Evolutionary conservation across 2,113 vertebrate genomes (phyloP).

Genomic region (Formicarius rufipectus): DNA sequence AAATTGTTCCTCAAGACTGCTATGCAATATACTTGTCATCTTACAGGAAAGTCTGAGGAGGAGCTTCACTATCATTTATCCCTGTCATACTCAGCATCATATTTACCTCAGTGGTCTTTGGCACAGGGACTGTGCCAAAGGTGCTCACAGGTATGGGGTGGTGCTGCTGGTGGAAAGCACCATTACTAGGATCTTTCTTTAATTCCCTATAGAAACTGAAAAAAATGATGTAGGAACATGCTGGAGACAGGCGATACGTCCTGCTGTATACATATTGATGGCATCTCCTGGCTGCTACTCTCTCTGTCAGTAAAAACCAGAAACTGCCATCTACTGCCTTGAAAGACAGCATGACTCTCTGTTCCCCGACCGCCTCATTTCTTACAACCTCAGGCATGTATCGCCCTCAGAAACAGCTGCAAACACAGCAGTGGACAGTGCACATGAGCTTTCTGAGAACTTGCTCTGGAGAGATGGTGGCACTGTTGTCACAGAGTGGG

Average conservation of each 20-base stretch:
- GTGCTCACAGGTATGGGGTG: not conserved
- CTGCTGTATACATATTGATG: not conserved
- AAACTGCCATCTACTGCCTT: not conserved
- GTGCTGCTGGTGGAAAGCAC: not conserved
- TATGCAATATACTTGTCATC: not conserved
- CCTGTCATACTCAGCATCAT: rapidly evolving
- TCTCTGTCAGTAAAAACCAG: not conserved
- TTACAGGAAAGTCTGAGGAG: not conserved
- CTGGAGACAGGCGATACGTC: not conserved
- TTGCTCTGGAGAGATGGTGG: not conserved
- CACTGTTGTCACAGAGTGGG: too few species aligned
- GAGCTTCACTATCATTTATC: not conserved
- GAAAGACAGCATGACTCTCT: not conserved
- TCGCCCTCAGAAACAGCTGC: not conserved
- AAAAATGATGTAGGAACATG: not conserved
- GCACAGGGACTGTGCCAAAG: not conserved
- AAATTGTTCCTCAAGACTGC: not conserved
- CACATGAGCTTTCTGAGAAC: not conserved
- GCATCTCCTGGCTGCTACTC: not conserved
- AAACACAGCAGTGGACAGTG: rapidly evolving
- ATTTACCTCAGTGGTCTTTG: not conserved
- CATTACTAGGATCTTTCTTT: not conserved
- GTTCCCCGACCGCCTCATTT: not conserved
- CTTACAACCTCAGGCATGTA: not conserved
- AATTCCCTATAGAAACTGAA: not conserved